Conservation (phyloP, 1,140 invertebrate genomes). For the Drosophila setifemur region DNA sequence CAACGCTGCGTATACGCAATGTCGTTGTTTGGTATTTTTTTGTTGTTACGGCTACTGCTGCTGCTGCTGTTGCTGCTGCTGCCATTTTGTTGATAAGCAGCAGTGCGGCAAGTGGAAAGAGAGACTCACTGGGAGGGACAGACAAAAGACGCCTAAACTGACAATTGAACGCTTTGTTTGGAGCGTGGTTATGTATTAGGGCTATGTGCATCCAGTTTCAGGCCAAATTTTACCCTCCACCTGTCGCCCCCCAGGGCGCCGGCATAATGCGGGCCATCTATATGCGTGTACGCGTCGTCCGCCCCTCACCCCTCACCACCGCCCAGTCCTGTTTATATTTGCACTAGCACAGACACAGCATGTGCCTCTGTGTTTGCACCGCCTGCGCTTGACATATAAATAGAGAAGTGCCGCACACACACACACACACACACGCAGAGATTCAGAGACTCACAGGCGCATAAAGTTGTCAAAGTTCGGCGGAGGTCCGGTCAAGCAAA, state of each 20-base stretch:
- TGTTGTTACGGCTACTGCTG: conserved; percentile 2
- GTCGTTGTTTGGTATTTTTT: conserved; percentile 15
- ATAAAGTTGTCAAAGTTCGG: conserved; percentile 45
- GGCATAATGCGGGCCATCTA: conserved; percentile 75
- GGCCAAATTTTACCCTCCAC: conserved; percentile 1
- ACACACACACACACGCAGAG: conserved; percentile 7
- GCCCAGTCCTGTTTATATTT: conserved; percentile 64
- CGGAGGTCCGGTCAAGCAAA: conserved; percentile 25
- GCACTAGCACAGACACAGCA: conserved; percentile 22
- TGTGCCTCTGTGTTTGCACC: conserved; percentile 31
- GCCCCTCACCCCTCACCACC: too few relatives aligned
- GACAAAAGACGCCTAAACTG: conserved; percentile 63
- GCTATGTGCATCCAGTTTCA: conserved; percentile 59
- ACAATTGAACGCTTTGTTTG: conserved; percentile 69
- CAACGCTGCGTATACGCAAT: conserved; percentile 63
- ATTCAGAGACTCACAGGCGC: too few relatives aligned
- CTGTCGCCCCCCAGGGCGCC: background rate
- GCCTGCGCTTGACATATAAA: conserved; percentile 67
- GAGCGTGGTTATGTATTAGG: conserved; percentile 52
- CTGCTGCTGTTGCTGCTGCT: conserved; percentile 32
- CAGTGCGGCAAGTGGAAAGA: background rate
- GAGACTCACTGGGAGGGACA: background rate
- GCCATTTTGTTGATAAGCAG: conserved; percentile 71
- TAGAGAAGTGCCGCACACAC: conserved; percentile 13
- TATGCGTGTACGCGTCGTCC: conserved; percentile 69